Conservation (phyloP, 2,888 invertebrate genomes). For the Ornithoptera priamus region DNA sequence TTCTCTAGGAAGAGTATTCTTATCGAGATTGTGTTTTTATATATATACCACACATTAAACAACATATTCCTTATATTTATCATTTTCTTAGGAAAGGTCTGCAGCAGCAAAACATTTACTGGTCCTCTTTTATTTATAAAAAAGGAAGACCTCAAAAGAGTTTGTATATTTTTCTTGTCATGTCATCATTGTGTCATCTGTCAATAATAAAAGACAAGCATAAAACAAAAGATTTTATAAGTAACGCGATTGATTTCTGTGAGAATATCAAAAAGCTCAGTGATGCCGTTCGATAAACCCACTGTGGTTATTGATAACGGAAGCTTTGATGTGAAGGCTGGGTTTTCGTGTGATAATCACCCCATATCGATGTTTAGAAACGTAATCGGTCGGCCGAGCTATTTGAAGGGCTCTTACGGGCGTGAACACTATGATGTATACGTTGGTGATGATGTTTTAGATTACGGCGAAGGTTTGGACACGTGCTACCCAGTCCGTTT, state of each 20-base stretch:
- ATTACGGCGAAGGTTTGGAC: constrained; percentile 46
- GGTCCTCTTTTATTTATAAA: too few relatives aligned
- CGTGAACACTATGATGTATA: constrained; percentile 57
- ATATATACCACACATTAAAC: too few relatives aligned
- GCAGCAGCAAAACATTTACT: too few relatives aligned
- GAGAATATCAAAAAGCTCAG: background rate
- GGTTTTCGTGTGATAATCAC: constrained; percentile 69
- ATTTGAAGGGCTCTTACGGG: constrained; percentile 55
- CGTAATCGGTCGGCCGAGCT: constrained; percentile 59
- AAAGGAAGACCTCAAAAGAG: too few relatives aligned
- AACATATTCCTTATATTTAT: too few relatives aligned
- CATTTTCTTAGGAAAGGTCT: too few relatives aligned
- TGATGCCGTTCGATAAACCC: constrained; percentile 62
- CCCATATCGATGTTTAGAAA: constrained; percentile 65
- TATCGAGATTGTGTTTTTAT: too few relatives aligned
- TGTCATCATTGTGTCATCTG: too few relatives aligned
- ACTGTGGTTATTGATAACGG: constrained; percentile 65
- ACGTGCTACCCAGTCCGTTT: constrained; percentile 49
- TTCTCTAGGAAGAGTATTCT: too few relatives aligned
- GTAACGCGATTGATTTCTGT: background rate
- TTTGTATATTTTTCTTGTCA: too few relatives aligned
- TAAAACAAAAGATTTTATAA: too few relatives aligned
- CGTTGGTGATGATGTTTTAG: constrained; percentile 56
- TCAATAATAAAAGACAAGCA: too few relatives aligned
- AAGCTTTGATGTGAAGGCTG: constrained; percentile 61